Base-by-base conservation (phyloP, 2,888 invertebrate genomes). In the Malacosoma neustria region DNA sequence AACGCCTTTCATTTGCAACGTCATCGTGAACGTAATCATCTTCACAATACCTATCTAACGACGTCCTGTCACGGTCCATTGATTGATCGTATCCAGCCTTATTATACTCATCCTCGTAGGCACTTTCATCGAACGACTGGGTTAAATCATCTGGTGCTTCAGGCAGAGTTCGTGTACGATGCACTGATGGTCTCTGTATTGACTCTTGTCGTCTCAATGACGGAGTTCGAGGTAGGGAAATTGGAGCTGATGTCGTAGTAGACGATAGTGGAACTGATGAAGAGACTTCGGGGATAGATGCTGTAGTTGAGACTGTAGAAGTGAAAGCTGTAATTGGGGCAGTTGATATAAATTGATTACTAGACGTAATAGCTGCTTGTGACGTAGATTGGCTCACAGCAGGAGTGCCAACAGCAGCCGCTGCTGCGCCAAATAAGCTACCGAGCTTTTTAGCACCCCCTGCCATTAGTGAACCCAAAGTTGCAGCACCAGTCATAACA, bases 51-150 rank as follows among this genome's bases (percentile, higher is more conserved):
- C 76, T 76, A 43, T 84, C 81, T 49, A 82, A 63, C 54, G 84
- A 81, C 38, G 67, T 66, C 52, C 74, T 74, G 40, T 79, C 77
- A 38, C 69, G 72, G 45, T 82, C 81, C 57, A 64, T 65, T 53
- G 60, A 53, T 77, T 76, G 76, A 71, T 84, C 81, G 54, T 71
- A 72, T 66, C 82, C 84, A 84, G 85, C 82, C 84, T 84, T 82
- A 73, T 82, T 54, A 62, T 81, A 82, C 71, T 85, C 84, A 53
- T 84, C 81, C 51, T 85, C 85, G 69, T 82, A 85, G 84, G 84
- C 84, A 84, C 84, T 82, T 81, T 84, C 84, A 58, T 84, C 81
- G 54, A 74, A 81, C 48, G 71, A 68, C 60, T 72, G 67, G 50
- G 57, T 45, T 60, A 75, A 66, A 44, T 84, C 84, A 44, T 84